Evolutionary conservation across 2,888 invertebrate species (phyloP).

Genomic region (Heliconius ismenius): DNA sequence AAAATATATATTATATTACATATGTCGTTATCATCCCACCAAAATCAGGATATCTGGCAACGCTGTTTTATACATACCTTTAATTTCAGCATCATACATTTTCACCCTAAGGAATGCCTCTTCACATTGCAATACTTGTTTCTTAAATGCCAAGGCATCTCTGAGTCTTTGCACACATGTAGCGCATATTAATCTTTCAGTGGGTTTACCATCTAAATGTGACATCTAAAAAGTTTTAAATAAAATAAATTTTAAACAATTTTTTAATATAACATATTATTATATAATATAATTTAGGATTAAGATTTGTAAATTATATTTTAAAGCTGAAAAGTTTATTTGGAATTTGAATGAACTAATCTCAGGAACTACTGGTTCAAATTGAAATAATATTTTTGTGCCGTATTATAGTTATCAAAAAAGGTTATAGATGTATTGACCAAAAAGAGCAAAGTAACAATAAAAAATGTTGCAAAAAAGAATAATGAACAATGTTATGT

Average conservation of each 20-base stretch:
- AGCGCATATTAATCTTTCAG: constrained; percentile 67
- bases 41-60: too few relatives aligned
- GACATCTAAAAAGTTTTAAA: constrained; percentile 56
- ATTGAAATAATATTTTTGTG: too few relatives aligned
- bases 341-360: not conserved
- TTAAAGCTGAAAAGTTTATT: not conserved
- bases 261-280: not conserved
- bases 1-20: not conserved
- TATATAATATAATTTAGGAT: not conserved
- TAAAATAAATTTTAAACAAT: not conserved
- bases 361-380: not conserved
- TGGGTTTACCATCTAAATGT: constrained; percentile 61
- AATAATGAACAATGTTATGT: too few relatives aligned
- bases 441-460: not conserved
- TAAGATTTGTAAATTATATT: not conserved
- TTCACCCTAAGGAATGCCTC: constrained; percentile 63
- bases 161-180: constrained; percentile 66
- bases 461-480: not conserved
- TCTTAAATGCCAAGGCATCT: constrained; percentile 61
- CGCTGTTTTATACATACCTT: not conserved
- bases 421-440: not conserved
- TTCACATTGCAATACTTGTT: constrained; percentile 69
- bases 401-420: too few relatives aligned
- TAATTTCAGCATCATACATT: constrained; percentile 41
- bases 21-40: not conserved